Evolutionary conservation across 1,140 invertebrate species (phyloP).

Genomic region (Pollicipes pollicipes): DNA sequence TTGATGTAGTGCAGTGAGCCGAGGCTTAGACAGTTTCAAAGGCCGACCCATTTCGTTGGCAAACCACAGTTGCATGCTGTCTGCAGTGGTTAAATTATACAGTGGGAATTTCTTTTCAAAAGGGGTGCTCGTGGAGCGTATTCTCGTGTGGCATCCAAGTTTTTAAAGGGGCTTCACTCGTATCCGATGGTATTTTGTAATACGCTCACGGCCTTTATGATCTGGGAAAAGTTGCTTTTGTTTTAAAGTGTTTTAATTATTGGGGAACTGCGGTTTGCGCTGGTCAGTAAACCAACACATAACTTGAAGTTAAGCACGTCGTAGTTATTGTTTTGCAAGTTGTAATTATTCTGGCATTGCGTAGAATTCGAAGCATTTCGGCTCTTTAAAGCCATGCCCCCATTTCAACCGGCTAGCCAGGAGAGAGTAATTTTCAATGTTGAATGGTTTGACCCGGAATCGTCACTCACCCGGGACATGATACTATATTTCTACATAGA

Average conservation of each 20-base stretch:
- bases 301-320: too few relatives aligned
- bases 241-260: neutral
- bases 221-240: neutral
- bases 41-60: too few relatives aligned
- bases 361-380: too few relatives aligned
- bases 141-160: neutral
- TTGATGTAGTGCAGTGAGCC: neutral
- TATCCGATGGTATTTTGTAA: neutral
- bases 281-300: too few relatives aligned
- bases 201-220: neutral
- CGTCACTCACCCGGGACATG: neutral
- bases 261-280: too few relatives aligned
- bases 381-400: neutral
- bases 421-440: neutral
- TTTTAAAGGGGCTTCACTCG: neutral
- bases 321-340: too few relatives aligned
- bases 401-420: neutral
- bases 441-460: neutral
- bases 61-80: too few relatives aligned
- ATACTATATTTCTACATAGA: neutral
- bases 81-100: too few relatives aligned
- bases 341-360: too few relatives aligned
- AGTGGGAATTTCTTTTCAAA: neutral
- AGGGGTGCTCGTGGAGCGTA: neutral
- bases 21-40: too few relatives aligned